phyloP scores from a whole-genome alignment of 2,113 vertebrate species.

The Gallinago paraguaiae region DNA sequence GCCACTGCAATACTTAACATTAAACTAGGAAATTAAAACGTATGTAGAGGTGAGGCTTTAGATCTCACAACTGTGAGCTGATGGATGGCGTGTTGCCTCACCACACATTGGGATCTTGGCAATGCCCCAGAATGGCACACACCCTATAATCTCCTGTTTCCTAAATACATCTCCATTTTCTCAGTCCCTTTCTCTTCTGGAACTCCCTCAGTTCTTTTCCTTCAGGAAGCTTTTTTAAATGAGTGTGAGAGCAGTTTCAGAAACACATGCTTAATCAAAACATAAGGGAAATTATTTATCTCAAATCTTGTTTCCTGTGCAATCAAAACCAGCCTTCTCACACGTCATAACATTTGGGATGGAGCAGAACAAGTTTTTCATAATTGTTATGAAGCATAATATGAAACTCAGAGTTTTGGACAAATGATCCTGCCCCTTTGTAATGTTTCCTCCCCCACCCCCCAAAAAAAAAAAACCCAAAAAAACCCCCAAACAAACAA shows the following conservation, averaged over 20 bases:
- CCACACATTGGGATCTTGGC: not conserved
- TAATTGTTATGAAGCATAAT: not conserved
- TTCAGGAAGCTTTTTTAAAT: not conserved
- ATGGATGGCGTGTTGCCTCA: not conserved
- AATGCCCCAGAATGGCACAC: not conserved
- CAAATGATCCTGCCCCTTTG: not conserved
- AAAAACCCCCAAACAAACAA: too few relatives aligned
- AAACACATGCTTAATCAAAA: not conserved
- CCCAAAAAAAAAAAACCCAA: too few relatives aligned
- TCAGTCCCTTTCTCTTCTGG: not conserved
- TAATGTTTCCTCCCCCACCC: not conserved
- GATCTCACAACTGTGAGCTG: not conserved
- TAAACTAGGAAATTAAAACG: not conserved
- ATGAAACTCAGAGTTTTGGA: not conserved
- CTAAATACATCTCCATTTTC: not conserved
- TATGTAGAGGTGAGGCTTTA: not conserved
- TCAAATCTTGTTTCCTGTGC: not conserved
- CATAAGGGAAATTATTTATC: not conserved
- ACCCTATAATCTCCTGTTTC: not conserved
- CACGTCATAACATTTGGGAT: not conserved
- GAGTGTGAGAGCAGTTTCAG: not conserved
- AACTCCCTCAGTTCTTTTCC: not conserved
- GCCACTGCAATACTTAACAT: not conserved
- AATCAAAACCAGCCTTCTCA: not conserved
- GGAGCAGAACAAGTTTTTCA: not conserved